Conservation (phyloP, 2,888 invertebrate species). For the Tipula helvola region DNA sequence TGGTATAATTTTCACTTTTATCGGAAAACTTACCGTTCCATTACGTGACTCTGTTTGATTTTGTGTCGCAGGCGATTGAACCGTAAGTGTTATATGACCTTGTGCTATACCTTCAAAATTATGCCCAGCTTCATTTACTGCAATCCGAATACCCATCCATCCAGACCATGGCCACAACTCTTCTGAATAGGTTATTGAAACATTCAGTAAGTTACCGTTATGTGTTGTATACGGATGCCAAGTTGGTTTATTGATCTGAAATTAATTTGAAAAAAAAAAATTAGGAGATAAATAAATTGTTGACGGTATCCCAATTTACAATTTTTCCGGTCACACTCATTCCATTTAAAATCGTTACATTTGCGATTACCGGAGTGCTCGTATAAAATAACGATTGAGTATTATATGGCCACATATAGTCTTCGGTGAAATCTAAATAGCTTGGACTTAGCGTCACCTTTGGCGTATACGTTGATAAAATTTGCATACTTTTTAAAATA, state of each 20-base stretch:
- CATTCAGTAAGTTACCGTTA: conserved; percentile 65
- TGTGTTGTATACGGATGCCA: conserved; percentile 86
- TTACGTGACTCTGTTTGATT: conserved; percentile 44
- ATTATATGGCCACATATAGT: conserved; percentile 98
- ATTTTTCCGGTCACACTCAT: conserved; percentile 80
- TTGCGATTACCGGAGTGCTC: conserved; percentile 77
- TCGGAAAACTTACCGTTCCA: conserved; percentile 35
- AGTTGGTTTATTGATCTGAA: conserved; percentile 23
- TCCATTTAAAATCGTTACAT: conserved; percentile 89
- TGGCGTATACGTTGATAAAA: conserved; percentile 44
- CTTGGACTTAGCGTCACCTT: conserved; percentile 57
- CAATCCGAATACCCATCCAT: conserved; percentile 74
- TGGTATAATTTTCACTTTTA: conserved; percentile 75
- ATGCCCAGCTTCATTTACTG: conserved; percentile 49
- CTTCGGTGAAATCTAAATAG: conserved; percentile 88
- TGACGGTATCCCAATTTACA: conserved; percentile 22
- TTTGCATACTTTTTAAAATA: conserved; percentile 62
- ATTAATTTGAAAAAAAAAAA: not conserved
- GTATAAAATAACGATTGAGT: conserved; percentile 87
- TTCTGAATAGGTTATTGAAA: conserved; percentile 64
- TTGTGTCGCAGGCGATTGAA: conserved; percentile 60
- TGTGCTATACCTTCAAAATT: conserved; percentile 67
- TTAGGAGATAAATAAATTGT: not conserved
- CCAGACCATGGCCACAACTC: conserved; percentile 96
- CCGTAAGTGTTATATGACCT: conserved; percentile 68